Evolutionary conservation across 2,888 invertebrate species (phyloP).

Genomic region (Cosmia pyralina): DNA sequence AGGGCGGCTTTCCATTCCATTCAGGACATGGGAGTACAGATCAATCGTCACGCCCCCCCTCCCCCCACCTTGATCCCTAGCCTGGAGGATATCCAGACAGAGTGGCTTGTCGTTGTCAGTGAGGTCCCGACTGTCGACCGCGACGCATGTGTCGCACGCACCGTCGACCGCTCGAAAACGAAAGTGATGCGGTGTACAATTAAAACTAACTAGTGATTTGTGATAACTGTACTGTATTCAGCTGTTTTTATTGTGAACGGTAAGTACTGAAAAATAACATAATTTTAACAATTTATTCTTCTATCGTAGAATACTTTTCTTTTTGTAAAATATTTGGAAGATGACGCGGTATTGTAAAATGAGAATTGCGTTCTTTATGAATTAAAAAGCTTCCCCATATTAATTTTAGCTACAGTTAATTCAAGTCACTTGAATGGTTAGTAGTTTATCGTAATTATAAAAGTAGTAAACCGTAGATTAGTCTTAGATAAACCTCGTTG

Average conservation of each 20-base stretch:
- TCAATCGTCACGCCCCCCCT: constrained; percentile 83
- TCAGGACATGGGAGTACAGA: constrained; percentile 83
- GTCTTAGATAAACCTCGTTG: constrained; percentile 59
- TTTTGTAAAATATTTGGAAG: neutral
- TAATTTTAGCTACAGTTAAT: constrained; percentile 49
- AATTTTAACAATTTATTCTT: neutral
- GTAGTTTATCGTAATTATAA: constrained; percentile 63
- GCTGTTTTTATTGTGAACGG: constrained; percentile 70
- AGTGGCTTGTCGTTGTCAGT: constrained; percentile 78
- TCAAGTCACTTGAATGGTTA: neutral
- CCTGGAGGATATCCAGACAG: constrained; percentile 75
- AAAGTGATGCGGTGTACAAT: constrained; percentile 84
- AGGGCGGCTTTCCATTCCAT: constrained; percentile 77
- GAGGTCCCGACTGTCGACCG: constrained; percentile 73
- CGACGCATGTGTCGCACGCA: constrained; percentile 69
- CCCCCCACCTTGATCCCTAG: constrained; percentile 71
- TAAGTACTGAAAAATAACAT: constrained; percentile 64
- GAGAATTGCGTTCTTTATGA: constrained; percentile 22
- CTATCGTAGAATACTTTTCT: neutral
- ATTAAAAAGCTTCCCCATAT: constrained; percentile 8
- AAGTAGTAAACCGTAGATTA: constrained; percentile 62
- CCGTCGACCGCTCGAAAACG: constrained; percentile 63
- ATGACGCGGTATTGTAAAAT: constrained; percentile 4
- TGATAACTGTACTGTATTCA: constrained; percentile 64
- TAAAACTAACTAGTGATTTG: constrained; percentile 75